A percentile compares a stretch with the other conserved stretches of the same genome.
Conservation (phyloP, 2,113 vertebrate species). For the Coptodon rendalli region DNA sequence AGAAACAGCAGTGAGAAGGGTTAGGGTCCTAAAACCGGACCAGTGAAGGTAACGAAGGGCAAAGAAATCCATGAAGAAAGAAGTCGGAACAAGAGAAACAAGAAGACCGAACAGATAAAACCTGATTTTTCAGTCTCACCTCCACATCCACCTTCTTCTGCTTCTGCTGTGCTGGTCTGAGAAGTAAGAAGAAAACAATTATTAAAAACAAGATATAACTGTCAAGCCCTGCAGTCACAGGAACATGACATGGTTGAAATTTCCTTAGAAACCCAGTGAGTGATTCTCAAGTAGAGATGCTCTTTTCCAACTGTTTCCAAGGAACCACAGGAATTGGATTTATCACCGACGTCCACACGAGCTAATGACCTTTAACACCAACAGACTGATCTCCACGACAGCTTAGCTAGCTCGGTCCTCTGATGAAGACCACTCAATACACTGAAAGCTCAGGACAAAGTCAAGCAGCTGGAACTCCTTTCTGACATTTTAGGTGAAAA, state of each 20-base stretch:
- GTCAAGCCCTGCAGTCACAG: neutral
- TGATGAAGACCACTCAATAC: neutral
- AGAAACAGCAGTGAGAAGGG: constrained; percentile 20
- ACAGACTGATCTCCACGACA: neutral
- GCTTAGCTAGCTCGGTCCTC: neutral
- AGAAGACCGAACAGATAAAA: neutral
- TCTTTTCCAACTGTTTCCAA: neutral
- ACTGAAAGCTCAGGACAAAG: neutral
- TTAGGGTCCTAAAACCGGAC: neutral
- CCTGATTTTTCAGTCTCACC: constrained; percentile 35
- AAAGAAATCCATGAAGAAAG: neutral
- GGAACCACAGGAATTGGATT: neutral
- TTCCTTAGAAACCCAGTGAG: neutral
- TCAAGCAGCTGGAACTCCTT: neutral
- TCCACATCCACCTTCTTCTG: constrained; percentile 37
- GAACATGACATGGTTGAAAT: neutral
- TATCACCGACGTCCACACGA: fast-evolving
- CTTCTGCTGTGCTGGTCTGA: constrained; percentile 30
- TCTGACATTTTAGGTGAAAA: neutral
- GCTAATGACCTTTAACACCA: neutral
- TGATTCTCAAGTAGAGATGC: neutral
- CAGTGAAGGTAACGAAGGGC: neutral
- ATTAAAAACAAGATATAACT: neutral
- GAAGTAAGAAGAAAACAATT: neutral
- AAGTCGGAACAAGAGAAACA: neutral